Base-by-base conservation (phyloP, 2,888 invertebrate species). In the Drosophila prolongata region DNA sequence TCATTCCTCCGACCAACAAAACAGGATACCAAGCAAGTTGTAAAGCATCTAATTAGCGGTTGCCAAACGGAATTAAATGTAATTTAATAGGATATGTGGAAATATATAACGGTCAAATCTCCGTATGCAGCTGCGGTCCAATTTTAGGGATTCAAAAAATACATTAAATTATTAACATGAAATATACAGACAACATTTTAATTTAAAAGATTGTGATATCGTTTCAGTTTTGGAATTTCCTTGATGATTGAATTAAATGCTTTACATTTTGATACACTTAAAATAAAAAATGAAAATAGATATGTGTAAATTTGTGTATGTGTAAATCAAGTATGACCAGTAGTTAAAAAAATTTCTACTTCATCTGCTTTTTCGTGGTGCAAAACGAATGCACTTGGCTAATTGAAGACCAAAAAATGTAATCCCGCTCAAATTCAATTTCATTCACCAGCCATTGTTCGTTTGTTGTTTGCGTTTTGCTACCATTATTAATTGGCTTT, bases 401-500 rank as follows among this genome's bases (percentile, higher is more conserved):
- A 79, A 78, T 75, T 73, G 60, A 13, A 61, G 59, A 42, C 46
- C 38, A 44, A 55, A 66, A 37, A 44, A 43, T 38, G 42, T 40
- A 71, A 19, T 64, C 47, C 53, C 34, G 46, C 35, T 34, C 19
- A 68, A 79, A 82, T 80, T 79, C 49, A 81, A 87, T 81, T 81
- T 37, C 40, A 72, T 52, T 53, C 13, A 10, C 37, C 42, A 56
- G 16, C 42, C 56, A 64, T 71, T 53, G 65, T 71, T 60, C 58
- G 62, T 50, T 52, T 55, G 60, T 62, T 74, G 57, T 72, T 81
- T 77, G 68, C 70, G 69, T 70, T 68, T 44, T 37, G 57, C 40
- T 49, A 54, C 49, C 52, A 67, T 75, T 87, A 79, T 83, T 87
- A 85, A 79, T 78, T 73, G 82, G 62, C 83, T 85, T 83, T 85